Evolutionary conservation across 2,888 invertebrate species (phyloP).

Genomic region (Chalcis sispes): DNA sequence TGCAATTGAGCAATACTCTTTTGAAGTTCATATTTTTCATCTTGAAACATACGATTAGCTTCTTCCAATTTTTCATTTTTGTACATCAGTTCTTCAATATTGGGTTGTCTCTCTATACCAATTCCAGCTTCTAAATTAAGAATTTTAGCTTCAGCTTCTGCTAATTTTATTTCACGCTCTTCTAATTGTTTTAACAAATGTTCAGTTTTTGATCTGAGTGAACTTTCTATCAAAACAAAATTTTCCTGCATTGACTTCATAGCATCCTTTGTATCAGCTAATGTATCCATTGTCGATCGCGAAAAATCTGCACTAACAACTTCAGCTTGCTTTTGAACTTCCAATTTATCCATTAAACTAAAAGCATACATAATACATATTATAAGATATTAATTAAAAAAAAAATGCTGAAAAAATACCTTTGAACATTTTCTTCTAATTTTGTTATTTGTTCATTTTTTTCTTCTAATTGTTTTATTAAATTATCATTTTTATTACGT

Average conservation of each 20-base stretch:
- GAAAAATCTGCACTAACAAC: constrained; percentile 67
- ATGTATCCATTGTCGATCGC: constrained; percentile 80
- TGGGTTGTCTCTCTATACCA: constrained; percentile 64
- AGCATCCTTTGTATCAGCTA: constrained; percentile 87
- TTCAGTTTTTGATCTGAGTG: constrained; percentile 83
- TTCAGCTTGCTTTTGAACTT: constrained; percentile 65
- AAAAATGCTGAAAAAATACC: constrained; percentile 60
- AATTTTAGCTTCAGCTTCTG: constrained; percentile 69
- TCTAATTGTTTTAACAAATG: constrained; percentile 78
- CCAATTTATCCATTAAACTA: constrained; percentile 66
- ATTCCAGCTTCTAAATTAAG: constrained; percentile 67
- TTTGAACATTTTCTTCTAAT: constrained; percentile 79
- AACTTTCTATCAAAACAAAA: constrained; percentile 83
- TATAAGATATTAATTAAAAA: constrained; percentile 27
- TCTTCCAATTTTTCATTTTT: constrained; percentile 67
- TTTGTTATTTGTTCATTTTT: constrained; percentile 79
- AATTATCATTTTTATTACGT: constrained; percentile 81
- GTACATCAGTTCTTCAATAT: constrained; percentile 64
- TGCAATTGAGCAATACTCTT: constrained; percentile 69
- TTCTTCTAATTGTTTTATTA: constrained; percentile 78
- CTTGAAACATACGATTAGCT: constrained; percentile 66
- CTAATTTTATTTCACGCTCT: constrained; percentile 78
- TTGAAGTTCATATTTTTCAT: constrained; percentile 71
- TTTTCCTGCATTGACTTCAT: constrained; percentile 89
- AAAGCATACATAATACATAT: constrained; percentile 20